These are phyloP conservation scores for Lycia hirtaria DNA, from an alignment of 2,888 invertebrate species.

Conservation along the genomic window DNA sequence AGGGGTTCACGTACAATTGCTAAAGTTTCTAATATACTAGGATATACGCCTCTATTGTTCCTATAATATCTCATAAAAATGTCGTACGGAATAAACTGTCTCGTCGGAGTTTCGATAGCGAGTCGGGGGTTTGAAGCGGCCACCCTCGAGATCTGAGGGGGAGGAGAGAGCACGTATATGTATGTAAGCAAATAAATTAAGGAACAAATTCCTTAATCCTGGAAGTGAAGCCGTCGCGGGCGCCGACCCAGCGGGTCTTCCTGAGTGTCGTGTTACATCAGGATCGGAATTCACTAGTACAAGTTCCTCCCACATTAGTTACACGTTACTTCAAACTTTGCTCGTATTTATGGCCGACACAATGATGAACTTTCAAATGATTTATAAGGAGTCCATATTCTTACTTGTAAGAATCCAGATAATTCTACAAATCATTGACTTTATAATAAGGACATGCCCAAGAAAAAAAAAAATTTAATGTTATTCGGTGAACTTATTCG, in stretches of 20 bases:
- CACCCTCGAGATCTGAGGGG: conserved; percentile 7
- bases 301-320: conserved; percentile 30
- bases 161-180: conserved; percentile 23
- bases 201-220: conserved; percentile 74
- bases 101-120: conserved; percentile 55
- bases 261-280: conserved; percentile 63
- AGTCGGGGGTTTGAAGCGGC: conserved; percentile 36
- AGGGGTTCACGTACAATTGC: conserved; percentile 84
- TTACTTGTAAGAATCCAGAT: no score
- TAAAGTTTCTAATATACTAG: conserved; percentile 81
- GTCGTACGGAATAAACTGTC: conserved; percentile 66
- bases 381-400: neutral
- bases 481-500: no score
- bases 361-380: neutral
- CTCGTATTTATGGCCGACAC: conserved; percentile 11
- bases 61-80: conserved; percentile 78
- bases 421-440: no score
- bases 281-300: conserved; percentile 58
- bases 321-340: conserved; percentile 15
- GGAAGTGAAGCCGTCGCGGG: conserved; percentile 66
- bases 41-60: conserved; percentile 74
- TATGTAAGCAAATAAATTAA: conserved; percentile 53
- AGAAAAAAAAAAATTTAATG: no score
- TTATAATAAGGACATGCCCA: no score
- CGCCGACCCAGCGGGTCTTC: conserved; percentile 63